Base-by-base conservation (phyloP, 2,113 vertebrate species). In the Gavia stellata region DNA sequence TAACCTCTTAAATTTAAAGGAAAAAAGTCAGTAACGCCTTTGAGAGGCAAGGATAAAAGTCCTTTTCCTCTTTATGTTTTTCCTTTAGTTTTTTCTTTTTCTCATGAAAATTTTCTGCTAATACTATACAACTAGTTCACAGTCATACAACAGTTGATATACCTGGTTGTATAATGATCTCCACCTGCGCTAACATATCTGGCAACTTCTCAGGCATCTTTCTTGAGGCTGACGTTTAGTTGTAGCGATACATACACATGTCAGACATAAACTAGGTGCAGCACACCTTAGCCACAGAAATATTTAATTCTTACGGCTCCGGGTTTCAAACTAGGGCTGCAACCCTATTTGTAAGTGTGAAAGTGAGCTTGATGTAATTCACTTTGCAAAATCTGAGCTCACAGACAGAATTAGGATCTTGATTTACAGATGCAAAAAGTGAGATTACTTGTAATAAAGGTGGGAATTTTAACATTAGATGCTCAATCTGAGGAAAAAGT, bases 101-200 rank as follows among this genome's bases (percentile, higher is more conserved):
- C 24, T 38, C 2, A 0, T 59, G n/a, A 7, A 17, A 8, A 14
- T 23, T 70, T 93, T 50, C 52, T 73, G 17, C 66, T 71, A 31
- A 61, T 19, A 12, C 10, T 19, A 0, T 33, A 8, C 6, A 44
- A 2, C 14, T 62, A 17, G 20, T 25, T 66, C 14, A 6, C 1
- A 0, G 33, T 71, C 21, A 4, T 5, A 3, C 40, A 68, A 4
- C 7, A 3, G 18, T 81, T 67, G 9, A 11, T 68, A 12, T 7
- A 42, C 11, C 8, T 65, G 36, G 2, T 36, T 79, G 29, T 38
- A 2, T 45, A 50, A 18, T 38, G 45, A 3, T 83, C 4, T 3
- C 31, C 23, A 45, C 20, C 11, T 81, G 42, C 56, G 15, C 34
- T 50, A 14, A 44, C 31, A 4, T 5, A 7, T 11, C 33, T 61